Evolutionary conservation across 2,113 vertebrate species (phyloP).

Genomic region (Nettapus auritus): DNA sequence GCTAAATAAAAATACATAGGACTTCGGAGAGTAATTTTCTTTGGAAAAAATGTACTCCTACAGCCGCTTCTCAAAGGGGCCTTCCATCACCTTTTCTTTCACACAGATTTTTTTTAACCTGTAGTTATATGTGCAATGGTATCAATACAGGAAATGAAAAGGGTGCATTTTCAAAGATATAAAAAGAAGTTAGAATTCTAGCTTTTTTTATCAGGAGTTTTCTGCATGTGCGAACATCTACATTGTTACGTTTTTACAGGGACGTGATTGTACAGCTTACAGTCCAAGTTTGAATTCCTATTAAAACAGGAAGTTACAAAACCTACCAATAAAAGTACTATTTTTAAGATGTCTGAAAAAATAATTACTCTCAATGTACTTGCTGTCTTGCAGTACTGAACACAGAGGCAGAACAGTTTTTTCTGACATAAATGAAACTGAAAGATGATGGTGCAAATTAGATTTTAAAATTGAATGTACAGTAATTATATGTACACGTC

Average conservation of each 20-base stretch:
- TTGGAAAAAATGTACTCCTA: background rate
- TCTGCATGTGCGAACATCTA: background rate
- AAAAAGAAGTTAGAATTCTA: background rate
- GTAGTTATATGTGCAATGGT: background rate
- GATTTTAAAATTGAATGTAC: conserved; percentile 13
- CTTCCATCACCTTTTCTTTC: background rate
- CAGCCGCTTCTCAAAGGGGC: background rate
- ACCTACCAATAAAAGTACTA: background rate
- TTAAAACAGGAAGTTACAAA: background rate
- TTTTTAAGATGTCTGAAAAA: background rate
- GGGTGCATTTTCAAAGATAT: background rate
- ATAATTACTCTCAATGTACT: background rate
- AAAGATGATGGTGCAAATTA: background rate
- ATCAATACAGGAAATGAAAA: background rate
- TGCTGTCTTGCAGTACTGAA: background rate
- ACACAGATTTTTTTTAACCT: background rate
- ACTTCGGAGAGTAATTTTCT: background rate
- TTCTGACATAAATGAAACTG: background rate
- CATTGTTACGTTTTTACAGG: background rate
- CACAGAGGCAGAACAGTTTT: background rate
- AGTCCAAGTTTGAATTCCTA: background rate
- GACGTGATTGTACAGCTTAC: background rate
- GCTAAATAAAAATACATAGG: background rate
- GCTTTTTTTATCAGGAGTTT: background rate
- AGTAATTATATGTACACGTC: background rate